Evolutionary conservation across 2,888 invertebrate species (phyloP).

Genomic region (Ecliptopera silaceata): DNA sequence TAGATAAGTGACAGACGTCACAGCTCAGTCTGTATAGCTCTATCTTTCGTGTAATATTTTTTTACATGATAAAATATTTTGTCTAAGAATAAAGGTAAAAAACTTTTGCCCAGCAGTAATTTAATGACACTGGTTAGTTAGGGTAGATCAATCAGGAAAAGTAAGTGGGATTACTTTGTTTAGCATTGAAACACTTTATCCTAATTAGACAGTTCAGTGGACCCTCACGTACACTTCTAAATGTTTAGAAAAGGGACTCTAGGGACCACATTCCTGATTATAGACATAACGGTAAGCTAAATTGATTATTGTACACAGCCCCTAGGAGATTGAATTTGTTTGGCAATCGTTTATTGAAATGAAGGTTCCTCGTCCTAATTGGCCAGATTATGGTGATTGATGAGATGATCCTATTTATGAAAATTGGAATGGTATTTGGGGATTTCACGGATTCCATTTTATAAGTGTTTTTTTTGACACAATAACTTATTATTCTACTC

Average conservation of each 20-base stretch:
- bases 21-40: too few relatives aligned
- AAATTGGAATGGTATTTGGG: slow-evolving; percentile 12
- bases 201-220: slow-evolving; percentile 52
- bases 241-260: slow-evolving; percentile 57
- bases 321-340: slow-evolving; percentile 25
- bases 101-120: too few relatives aligned
- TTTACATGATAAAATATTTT: too few relatives aligned
- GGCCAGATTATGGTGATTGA: slow-evolving; percentile 25
- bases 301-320: slow-evolving; percentile 29
- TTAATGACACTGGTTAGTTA: too few relatives aligned
- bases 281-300: slow-evolving; percentile 24
- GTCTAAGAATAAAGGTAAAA: too few relatives aligned
- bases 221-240: slow-evolving; percentile 62
- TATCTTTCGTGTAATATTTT: too few relatives aligned
- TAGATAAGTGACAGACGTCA: too few relatives aligned
- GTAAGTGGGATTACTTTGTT: slow-evolving; percentile 5
- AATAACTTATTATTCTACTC: not conserved
- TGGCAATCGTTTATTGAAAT: slow-evolving; percentile 27
- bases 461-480: not conserved
- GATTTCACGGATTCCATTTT: slow-evolving; percentile 4
- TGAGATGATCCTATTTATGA: slow-evolving; percentile 20
- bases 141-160: too few relatives aligned
- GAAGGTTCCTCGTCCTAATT: slow-evolving; percentile 22
- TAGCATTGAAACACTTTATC: slow-evolving; percentile 51
- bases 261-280: slow-evolving; percentile 32